Evolutionary conservation across 2,888 invertebrate genomes (phyloP).

Genomic region (Rhingia campestris): DNA sequence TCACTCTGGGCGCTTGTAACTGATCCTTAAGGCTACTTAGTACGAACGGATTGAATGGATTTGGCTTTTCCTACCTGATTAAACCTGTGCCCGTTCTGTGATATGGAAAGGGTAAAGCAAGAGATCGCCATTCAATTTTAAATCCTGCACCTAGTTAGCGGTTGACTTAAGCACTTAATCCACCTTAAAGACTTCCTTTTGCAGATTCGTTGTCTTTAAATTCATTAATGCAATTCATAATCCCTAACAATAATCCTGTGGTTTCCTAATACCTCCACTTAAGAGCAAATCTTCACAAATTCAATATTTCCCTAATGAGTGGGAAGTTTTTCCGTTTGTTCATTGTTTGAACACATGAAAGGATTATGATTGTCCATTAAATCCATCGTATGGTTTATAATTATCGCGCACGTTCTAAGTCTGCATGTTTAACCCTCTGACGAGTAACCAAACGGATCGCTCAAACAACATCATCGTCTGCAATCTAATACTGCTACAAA

Average conservation of each 20-base stretch:
- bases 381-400: conserved; percentile 1
- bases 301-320: conserved; percentile 50
- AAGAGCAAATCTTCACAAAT: conserved; percentile 20
- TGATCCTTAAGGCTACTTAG: not conserved
- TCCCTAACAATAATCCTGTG: conserved; percentile 42
- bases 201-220: conserved; percentile 13
- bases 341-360: conserved; percentile 63
- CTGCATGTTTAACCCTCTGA: not conserved
- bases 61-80: conserved; percentile 2
- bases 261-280: conserved; percentile 43
- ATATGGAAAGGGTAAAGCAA: conserved; percentile 39
- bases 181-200: conserved; percentile 28
- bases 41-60: conserved; percentile 41
- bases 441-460: conserved; percentile 9
- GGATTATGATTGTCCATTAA: conserved; percentile 36
- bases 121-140: not conserved
- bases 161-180: conserved; percentile 56
- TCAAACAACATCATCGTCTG: conserved; percentile 41
- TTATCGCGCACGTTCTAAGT: not conserved
- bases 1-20: no score
- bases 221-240: conserved; percentile 53
- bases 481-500: conserved; percentile 45
- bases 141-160: conserved; percentile 11
- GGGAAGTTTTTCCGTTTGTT: conserved; percentile 42
- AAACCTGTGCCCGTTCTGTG: not conserved